Percentiles rank a stretch among this genome's conserved stretches.
These are phyloP conservation scores for Percopsis omiscomaycus DNA, from an alignment of 2,797 vertebrate genomes.

Conservation along the genomic window DNA sequence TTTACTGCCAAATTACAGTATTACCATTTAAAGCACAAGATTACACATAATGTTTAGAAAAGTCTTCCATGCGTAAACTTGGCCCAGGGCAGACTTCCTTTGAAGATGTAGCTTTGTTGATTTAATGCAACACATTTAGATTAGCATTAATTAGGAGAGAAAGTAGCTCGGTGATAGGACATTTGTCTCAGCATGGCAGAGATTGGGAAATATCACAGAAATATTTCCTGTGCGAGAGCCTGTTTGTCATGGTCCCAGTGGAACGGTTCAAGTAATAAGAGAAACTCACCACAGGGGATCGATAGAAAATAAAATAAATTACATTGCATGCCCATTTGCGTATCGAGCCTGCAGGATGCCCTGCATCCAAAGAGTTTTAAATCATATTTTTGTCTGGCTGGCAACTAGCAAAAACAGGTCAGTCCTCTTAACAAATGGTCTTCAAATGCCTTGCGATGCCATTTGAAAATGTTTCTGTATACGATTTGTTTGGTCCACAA, in stretches of 20 bases:
- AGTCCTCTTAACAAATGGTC: too few relatives aligned
- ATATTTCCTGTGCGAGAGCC: background rate
- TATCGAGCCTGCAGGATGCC: background rate
- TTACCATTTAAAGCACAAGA: constrained; percentile 29
- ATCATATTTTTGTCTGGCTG: too few relatives aligned
- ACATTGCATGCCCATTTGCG: background rate
- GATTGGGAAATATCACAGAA: too few relatives aligned
- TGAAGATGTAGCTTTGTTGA: constrained; percentile 40
- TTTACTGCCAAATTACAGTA: constrained; percentile 22
- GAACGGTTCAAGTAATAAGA: too few relatives aligned
- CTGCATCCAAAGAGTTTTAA: background rate
- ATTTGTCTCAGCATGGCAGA: constrained; percentile 11
- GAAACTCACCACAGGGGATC: too few relatives aligned
- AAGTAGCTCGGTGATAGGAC: constrained; percentile 45
- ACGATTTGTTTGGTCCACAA: too few relatives aligned
- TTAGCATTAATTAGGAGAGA: constrained; percentile 37
- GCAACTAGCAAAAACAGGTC: too few relatives aligned
- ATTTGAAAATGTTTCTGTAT: too few relatives aligned
- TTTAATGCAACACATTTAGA: constrained; percentile 44
- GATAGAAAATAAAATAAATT: background rate
- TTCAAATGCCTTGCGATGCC: too few relatives aligned
- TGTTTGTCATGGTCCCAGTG: background rate
- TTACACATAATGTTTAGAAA: constrained; percentile 5
- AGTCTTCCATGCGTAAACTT: constrained; percentile 21
- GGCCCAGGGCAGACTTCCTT: constrained; percentile 33